phyloP scores from a whole-genome alignment of 2,888 invertebrate species.

The Euspilapteryx auroguttella region DNA sequence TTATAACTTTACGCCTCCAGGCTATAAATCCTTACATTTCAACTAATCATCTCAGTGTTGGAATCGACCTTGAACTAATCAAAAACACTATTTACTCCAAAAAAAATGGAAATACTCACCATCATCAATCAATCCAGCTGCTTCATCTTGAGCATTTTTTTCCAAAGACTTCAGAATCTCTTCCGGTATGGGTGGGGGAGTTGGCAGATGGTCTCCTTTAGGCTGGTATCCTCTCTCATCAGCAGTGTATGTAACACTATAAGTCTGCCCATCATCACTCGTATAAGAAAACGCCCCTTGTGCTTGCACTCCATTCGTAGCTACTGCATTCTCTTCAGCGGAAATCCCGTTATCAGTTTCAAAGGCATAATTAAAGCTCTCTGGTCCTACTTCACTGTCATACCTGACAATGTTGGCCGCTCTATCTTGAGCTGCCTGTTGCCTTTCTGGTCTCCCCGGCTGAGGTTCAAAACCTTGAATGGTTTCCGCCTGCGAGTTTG shows the following conservation, averaged over 20 bases:
- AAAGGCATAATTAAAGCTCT: conserved; percentile 30
- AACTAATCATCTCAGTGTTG: too few relatives aligned
- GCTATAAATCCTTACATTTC: too few relatives aligned
- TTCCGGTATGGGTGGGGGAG: conserved; percentile 35
- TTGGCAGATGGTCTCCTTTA: conserved; percentile 34
- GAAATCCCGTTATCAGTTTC: conserved; percentile 42
- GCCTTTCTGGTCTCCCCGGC: conserved; percentile 14
- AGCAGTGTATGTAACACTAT: conserved; percentile 38
- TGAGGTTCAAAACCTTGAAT: conserved; percentile 5
- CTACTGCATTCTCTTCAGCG: conserved; percentile 29
- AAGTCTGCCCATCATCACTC: conserved; percentile 38
- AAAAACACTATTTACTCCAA: too few relatives aligned
- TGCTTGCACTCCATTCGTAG: conserved; percentile 27
- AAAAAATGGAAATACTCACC: conserved; percentile 21
- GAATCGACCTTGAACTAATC: too few relatives aligned
- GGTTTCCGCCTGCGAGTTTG: conserved; percentile 1
- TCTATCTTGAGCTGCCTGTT: conserved; percentile 23
- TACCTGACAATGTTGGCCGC: conserved; percentile 23
- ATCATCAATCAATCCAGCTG: conserved; percentile 34
- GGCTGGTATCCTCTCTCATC: conserved; percentile 36
- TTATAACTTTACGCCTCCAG: too few relatives aligned
- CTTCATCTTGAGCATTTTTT: conserved; percentile 37
- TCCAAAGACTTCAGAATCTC: conserved; percentile 36
- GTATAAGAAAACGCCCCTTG: conserved; percentile 38
- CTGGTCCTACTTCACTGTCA: conserved; percentile 24